Evolutionary conservation across 1,140 invertebrate species (phyloP).

Genomic region (Pissodes strobi): DNA sequence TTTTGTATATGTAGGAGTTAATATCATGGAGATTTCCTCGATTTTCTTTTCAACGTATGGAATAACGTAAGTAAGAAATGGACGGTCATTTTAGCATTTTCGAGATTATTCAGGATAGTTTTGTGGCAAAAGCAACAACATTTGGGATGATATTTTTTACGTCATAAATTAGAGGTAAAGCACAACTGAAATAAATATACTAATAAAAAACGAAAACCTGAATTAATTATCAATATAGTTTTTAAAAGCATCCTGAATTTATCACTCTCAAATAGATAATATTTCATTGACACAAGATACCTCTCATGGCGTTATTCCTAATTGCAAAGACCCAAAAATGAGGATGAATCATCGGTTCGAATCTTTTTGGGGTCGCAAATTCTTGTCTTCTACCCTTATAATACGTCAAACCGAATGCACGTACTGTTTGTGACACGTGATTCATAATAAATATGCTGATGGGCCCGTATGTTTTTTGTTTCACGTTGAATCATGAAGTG

Average conservation of each 20-base stretch:
- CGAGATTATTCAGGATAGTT: no score
- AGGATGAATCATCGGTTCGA: slow-evolving; percentile 19
- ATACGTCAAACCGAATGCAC: slow-evolving; percentile 27
- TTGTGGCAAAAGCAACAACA: no score
- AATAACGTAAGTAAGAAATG: no score
- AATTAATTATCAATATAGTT: no score
- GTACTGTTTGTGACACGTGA: slow-evolving; percentile 29
- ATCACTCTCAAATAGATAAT: neutral
- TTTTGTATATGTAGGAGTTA: no score
- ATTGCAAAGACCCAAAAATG: slow-evolving; percentile 16
- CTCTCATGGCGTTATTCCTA: slow-evolving; percentile 4
- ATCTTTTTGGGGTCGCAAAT: slow-evolving; percentile 26
- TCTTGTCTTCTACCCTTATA: slow-evolving; percentile 27
- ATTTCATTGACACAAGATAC: slow-evolving; percentile 15
- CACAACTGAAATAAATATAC: no score
- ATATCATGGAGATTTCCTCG: no score
- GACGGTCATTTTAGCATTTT: no score
- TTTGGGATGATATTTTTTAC: no score
- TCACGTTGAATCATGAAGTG: slow-evolving; percentile 22
- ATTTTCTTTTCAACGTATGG: no score
- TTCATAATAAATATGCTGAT: slow-evolving; percentile 31
- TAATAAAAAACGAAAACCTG: no score
- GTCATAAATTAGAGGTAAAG: no score
- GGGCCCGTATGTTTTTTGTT: slow-evolving; percentile 11
- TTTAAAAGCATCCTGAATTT: neutral